Evolutionary conservation across 2,113 vertebrate species (phyloP).

Genomic region (Glareola pratincola): DNA sequence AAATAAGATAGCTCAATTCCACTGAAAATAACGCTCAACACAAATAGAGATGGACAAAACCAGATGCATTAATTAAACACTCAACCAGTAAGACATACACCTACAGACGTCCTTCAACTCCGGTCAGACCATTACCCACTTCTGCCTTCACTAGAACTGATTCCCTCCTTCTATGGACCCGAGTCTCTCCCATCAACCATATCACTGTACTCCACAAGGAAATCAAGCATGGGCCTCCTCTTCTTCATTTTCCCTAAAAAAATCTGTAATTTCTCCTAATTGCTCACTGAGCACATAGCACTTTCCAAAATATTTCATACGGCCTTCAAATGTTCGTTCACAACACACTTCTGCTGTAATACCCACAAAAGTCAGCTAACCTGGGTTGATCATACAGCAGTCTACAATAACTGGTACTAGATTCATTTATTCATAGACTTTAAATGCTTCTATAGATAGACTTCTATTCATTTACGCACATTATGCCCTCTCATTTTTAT

Average conservation of each 20-base stretch:
- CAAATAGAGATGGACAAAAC: fast-evolving
- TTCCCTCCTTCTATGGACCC: not conserved
- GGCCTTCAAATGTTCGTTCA: not conserved
- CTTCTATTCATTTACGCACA: not conserved
- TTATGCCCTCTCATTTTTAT: not conserved
- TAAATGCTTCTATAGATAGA: not conserved
- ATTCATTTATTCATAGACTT: not conserved
- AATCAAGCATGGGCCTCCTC: fast-evolving
- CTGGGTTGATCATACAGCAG: not conserved
- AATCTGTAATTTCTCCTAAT: not conserved
- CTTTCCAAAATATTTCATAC: not conserved
- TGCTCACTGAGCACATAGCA: not conserved
- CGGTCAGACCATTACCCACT: not conserved
- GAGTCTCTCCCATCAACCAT: not conserved
- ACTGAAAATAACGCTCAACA: not conserved
- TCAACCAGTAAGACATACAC: not conserved
- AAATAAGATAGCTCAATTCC: not conserved
- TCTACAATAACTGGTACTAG: not conserved
- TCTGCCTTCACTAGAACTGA: not conserved
- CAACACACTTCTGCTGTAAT: not conserved
- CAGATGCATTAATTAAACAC: not conserved
- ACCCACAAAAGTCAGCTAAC: not conserved
- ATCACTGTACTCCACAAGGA: not conserved
- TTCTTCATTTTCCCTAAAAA: not conserved
- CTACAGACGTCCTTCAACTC: not conserved